Conservation (phyloP, 2,888 invertebrate genomes). For the Nephrocerus scutellatus region DNA sequence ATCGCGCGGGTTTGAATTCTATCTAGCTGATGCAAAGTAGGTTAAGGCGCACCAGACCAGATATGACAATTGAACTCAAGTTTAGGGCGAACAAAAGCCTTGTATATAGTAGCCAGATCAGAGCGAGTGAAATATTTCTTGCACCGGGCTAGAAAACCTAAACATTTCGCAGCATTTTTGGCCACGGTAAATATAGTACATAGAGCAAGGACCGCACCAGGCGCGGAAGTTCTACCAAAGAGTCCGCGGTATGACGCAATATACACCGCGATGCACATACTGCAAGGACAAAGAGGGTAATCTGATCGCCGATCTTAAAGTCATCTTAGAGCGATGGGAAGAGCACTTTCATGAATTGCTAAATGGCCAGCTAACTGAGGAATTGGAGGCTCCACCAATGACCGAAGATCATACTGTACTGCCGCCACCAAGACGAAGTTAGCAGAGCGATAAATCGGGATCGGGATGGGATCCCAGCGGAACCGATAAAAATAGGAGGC, state of each 20-base stretch:
- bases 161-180: no score
- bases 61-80: no score
- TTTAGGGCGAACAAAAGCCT: no score
- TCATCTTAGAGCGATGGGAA: conserved; percentile 3
- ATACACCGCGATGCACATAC: conserved; percentile 4
- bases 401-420: neutral
- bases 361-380: conserved; percentile 1
- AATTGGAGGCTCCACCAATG: neutral
- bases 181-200: no score
- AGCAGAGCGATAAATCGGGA: neutral
- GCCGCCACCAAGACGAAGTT: neutral
- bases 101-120: no score
- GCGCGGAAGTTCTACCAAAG: conserved; percentile 5
- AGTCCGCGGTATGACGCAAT: conserved; percentile 4
- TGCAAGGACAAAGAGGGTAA: conserved; percentile 5
- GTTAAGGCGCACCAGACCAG: no score
- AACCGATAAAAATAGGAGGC: no score
- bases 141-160: no score
- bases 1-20: no score
- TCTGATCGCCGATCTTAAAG: conserved; percentile 6
- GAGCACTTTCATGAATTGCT: conserved; percentile 2
- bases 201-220: neutral
- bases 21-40: no score
- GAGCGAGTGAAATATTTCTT: no score
- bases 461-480: no score